Evolutionary conservation across 2,113 vertebrate species (phyloP).

Genomic region (Damaliscus lunatus): DNA sequence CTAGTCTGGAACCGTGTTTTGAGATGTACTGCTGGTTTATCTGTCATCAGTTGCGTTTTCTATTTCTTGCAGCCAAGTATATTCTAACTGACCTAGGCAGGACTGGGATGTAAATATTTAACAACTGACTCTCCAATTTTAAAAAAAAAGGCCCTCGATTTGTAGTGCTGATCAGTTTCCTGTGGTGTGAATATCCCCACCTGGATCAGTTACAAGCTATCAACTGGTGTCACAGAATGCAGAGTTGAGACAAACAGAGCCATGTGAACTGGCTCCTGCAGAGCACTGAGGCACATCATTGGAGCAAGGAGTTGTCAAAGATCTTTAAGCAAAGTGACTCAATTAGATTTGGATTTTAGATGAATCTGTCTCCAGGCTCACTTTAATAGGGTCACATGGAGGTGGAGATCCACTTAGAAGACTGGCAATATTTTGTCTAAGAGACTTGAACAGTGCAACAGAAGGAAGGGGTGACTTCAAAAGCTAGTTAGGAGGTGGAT

Average conservation of each 20-base stretch:
- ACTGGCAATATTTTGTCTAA: background rate
- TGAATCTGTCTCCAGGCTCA: background rate
- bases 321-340: background rate
- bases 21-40: background rate
- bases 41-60: background rate
- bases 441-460: background rate
- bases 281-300: accelerated
- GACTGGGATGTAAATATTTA: background rate
- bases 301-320: background rate
- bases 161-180: background rate
- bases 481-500: background rate
- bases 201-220: background rate
- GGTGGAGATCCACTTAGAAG: background rate
- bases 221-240: background rate
- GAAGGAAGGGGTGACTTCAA: background rate
- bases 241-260: background rate
- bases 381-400: background rate
- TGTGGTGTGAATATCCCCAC: background rate
- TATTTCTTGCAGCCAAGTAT: background rate
- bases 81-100: background rate
- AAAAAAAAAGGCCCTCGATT: background rate
- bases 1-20: background rate
- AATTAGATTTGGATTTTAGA: background rate
- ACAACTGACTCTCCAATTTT: background rate
- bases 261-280: too few relatives aligned